Evolutionary conservation across 2,797 vertebrate genomes (phyloP), one percentile per base, ranked within the genome.

Genomic region (Gallinago stenura): DNA sequence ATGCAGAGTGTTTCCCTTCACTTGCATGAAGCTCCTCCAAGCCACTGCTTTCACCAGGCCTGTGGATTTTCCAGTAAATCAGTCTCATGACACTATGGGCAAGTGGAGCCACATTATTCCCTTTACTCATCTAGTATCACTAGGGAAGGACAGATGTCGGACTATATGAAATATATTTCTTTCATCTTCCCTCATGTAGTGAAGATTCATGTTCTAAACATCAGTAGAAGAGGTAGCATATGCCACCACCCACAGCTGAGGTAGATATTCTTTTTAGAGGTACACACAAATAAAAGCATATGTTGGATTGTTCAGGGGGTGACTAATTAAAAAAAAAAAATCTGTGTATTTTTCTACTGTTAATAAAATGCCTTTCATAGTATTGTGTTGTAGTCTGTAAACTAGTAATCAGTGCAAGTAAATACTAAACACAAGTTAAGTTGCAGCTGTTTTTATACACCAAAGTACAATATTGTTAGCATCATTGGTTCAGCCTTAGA

Each of bases 211-310:
- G 6, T 35, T 76, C 20, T 76, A 15, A 56, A 2, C 26, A 10
- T 70, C 50, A 58, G 6, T 48, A 46, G 24, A 71, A 50, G 28
- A 53, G 13, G 8, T 33, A 51, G 41, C 90, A 71, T 75, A 61
- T 21, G 2, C 11, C 18, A 43, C 6, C 1, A 6, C 6, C 12
- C 3, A 2, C 19, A 70, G 17, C 10, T 43, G 45, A 35, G 12
- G 8, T 10, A 53, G 13, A 37, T 75, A 15, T 1, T 61, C 7
- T 72, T 62, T 43, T 4, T 33, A 15, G 28, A 82, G 17, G 7
- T 66, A 33, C 10, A 20, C 10, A n/a, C 0, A 2, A 69, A 58
- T 50, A 75, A 31, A 0, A 39, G 12, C 12, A 26, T 58, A n/a
- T 39, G 22, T 64, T 3, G 0, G 25, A n/a, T 26, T 64, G 43